Evolutionary conservation across 2,113 vertebrate species (phyloP).

Genomic region (Ammodytes marinus): DNA sequence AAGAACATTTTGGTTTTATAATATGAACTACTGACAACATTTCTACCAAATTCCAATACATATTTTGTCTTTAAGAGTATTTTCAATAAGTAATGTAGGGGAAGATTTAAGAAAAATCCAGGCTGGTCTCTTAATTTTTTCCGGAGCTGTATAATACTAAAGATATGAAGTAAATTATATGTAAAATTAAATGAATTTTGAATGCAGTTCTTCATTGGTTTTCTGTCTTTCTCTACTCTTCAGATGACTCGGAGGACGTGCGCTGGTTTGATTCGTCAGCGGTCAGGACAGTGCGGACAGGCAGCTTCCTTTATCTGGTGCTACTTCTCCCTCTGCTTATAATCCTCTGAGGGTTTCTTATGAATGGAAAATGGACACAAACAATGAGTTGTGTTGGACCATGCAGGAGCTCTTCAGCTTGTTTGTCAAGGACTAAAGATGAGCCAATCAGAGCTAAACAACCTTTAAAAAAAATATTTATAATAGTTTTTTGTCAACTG

Average conservation of each 20-base stretch:
- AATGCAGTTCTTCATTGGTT: not conserved
- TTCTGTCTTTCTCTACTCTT: not conserved
- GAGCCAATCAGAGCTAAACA: not conserved
- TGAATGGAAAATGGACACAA: not conserved
- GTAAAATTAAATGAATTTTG: no score
- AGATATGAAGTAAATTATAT: no score
- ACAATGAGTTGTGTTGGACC: not conserved
- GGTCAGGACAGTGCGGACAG: not conserved
- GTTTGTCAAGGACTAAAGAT: not conserved
- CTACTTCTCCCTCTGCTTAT: constrained; percentile 29
- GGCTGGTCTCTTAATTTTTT: no score
- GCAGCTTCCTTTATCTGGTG: not conserved
- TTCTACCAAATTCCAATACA: no score
- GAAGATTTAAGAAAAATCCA: no score
- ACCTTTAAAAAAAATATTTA: not conserved
- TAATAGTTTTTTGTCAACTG: not conserved
- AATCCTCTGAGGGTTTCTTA: constrained; percentile 11
- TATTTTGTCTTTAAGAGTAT: no score
- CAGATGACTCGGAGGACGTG: constrained; percentile 70
- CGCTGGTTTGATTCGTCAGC: constrained; percentile 59
- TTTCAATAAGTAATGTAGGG: no score
- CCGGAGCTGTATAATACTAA: no score
- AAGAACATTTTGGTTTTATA: no score
- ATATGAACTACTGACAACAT: no score
- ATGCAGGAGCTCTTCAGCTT: not conserved